Base-by-base conservation (phyloP, 2,113 vertebrate species). In the Callipepla squamata region DNA sequence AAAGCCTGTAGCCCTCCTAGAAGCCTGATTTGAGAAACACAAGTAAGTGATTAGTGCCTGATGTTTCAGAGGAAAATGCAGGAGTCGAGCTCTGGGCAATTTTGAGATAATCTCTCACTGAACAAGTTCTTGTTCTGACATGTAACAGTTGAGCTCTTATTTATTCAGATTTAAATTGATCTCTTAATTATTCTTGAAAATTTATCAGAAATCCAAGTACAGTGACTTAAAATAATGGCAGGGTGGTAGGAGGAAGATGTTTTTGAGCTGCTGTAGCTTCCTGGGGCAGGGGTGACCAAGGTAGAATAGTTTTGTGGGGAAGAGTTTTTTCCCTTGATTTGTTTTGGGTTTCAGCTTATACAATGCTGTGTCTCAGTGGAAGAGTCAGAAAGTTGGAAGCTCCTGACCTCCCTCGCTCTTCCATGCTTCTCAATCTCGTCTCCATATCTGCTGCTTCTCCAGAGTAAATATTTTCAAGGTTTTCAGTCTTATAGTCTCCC, bases 321-420 rank as follows among this genome's bases (percentile, higher is more conserved):
- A 42, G 68, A 50, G 9, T 13, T 6, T 67, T 94, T 70, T 73
- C 38, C 7, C 12, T 82, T 38, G 13, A 2, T 63, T 79, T 58
- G 2, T 50, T 90, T 10, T 61, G 28, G 78, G 47, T 75, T 72
- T 51, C 12, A 8, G 7, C 58, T 48, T 70, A 0, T 30, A 50
- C 28, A 2, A 40, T n/a, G 13, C 36, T 1, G 0, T 23, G 83
- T 68, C 36, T 26, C 23, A 73, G 19, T 3, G 12, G 0, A 2
- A 78, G 61, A 83, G 8, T 34, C 0, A 0, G 58, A 90, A 75
- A 14, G 32, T 30, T 90, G 44, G 36, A 84, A 63, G 14, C 50
- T 84, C 34, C 26, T 19, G 2, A 38, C 58, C 74, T 91, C 38
- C 68, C 25, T 77, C 70, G 30, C 34, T 61, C 42, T 63, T 67